Evolutionary conservation across 1,140 invertebrate species (phyloP).

Genomic region (Neomicropteryx cornuta): DNA sequence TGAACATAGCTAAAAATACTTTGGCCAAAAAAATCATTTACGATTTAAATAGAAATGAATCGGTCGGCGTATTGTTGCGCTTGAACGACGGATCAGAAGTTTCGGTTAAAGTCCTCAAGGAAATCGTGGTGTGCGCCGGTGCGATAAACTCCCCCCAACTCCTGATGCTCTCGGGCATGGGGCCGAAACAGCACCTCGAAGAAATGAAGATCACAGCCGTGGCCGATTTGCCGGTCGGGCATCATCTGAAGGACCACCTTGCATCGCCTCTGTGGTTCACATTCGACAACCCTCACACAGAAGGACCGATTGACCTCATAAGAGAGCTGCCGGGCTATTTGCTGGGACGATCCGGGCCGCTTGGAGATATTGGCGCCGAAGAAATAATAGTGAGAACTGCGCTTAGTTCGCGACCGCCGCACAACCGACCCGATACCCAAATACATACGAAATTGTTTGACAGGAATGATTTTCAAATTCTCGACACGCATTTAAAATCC

Average conservation of each 20-base stretch:
- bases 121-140: slow-evolving; percentile 61
- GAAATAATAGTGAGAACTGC: no score
- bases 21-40: no score
- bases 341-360: slow-evolving; percentile 60
- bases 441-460: no score
- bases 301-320: slow-evolving; percentile 57
- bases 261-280: slow-evolving; percentile 56
- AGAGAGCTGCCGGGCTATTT: slow-evolving; percentile 61
- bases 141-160: slow-evolving; percentile 60
- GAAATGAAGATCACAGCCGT: slow-evolving; percentile 51
- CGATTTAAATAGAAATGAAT: no score
- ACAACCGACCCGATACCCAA: no score
- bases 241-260: slow-evolving; percentile 57
- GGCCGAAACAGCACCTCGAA: slow-evolving; percentile 51
- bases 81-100: no score
- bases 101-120: no score
- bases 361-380: slow-evolving; percentile 66
- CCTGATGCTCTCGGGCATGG: slow-evolving; percentile 69
- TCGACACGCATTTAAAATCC: no score
- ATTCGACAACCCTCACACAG: slow-evolving; percentile 50
- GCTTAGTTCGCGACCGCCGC: no score
- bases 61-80: no score
- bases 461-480: no score
- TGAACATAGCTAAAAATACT: no score
- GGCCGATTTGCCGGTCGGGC: slow-evolving; percentile 56